A percentile compares a stretch with the other conserved stretches of the same genome.
phyloP scores from a whole-genome alignment of 2,888 invertebrate genomes.

The Pandemis heparana region DNA sequence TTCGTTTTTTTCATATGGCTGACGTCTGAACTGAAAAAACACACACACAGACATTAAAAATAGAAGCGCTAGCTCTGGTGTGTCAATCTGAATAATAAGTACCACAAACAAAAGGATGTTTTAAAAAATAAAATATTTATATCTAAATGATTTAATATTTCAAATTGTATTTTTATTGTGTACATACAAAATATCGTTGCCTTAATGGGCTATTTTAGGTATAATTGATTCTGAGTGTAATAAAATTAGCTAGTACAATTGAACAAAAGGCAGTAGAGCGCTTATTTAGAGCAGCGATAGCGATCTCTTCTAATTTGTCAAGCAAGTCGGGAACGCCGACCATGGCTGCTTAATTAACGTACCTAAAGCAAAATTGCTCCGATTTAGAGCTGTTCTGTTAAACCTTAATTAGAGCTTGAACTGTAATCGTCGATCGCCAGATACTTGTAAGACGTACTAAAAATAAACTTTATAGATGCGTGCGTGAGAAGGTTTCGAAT shows the following conservation, averaged over 20 bases:
- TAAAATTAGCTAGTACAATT: constrained; percentile 51
- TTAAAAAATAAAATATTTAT: no score
- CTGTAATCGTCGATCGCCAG: constrained; percentile 74
- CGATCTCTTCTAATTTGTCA: constrained; percentile 62
- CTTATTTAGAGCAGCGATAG: constrained; percentile 61
- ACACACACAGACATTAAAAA: no score
- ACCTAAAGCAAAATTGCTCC: constrained; percentile 59
- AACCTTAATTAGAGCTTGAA: constrained; percentile 72
- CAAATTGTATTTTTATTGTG: neutral
- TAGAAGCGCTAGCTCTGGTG: no score
- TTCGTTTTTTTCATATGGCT: no score
- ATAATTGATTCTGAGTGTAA: constrained; percentile 27
- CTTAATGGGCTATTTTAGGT: constrained; percentile 8
- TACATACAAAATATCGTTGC: neutral
- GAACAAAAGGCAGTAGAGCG: constrained; percentile 51
- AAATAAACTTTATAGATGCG: constrained; percentile 79
- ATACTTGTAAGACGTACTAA: constrained; percentile 71
- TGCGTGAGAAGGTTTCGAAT: constrained; percentile 76
- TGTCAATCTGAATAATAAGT: no score
- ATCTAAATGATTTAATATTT: no score
- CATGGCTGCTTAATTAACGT: constrained; percentile 61
- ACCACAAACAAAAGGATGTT: no score
- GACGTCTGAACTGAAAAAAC: no score
- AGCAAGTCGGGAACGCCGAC: constrained; percentile 52
- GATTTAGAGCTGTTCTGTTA: constrained; percentile 65